Evolutionary conservation across 2,113 vertebrate genomes (phyloP).

Genomic region (Tyrannus savana): DNA sequence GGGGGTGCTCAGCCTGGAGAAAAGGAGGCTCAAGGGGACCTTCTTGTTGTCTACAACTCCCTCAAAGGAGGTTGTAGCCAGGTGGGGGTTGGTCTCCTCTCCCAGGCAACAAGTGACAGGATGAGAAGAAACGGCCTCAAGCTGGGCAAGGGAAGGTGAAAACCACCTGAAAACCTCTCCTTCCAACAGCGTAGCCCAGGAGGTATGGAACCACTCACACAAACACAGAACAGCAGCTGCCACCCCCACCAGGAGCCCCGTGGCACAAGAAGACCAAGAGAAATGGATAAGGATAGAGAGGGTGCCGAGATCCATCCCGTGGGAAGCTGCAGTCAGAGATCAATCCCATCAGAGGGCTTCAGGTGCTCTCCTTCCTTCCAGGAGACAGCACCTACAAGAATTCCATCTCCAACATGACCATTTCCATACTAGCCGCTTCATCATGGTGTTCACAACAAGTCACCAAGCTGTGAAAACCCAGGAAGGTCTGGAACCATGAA

Average conservation of each 20-base stretch:
- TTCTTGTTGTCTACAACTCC: background rate
- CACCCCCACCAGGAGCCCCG: background rate
- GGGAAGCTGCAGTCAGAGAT: background rate
- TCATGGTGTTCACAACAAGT: background rate
- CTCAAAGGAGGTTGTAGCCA: background rate
- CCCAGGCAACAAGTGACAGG: background rate
- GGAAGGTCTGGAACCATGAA: background rate
- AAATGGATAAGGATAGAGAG: rapidly evolving
- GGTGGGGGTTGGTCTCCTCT: rapidly evolving
- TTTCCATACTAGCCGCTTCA: background rate
- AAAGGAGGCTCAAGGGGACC: background rate
- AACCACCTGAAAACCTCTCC: background rate
- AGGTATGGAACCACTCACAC: background rate
- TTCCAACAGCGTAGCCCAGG: background rate
- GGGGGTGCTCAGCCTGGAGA: background rate
- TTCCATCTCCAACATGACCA: background rate
- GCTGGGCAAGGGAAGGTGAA: background rate
- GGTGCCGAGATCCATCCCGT: background rate
- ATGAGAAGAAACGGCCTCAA: rapidly evolving
- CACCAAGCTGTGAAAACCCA: background rate
- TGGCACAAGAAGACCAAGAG: background rate
- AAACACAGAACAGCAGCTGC: background rate
- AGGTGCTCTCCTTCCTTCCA: background rate
- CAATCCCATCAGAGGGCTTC: background rate
- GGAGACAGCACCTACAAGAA: background rate